Evolutionary conservation across 1,140 invertebrate genomes (phyloP).

Genomic region (Ceratina australensis): DNA sequence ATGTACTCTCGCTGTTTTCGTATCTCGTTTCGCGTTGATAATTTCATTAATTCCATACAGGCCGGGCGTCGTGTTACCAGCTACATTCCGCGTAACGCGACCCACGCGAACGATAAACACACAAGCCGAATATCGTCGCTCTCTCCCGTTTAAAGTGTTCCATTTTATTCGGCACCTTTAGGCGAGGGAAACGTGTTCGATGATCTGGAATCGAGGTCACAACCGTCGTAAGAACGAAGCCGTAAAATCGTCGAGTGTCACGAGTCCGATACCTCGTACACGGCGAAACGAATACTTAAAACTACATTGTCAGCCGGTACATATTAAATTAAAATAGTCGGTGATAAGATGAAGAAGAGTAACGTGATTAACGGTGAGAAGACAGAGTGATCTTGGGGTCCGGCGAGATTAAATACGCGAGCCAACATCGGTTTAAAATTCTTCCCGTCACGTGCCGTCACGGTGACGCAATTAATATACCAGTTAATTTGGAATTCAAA

Average conservation of each 20-base stretch:
- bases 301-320: background rate
- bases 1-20: background rate
- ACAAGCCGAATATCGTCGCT: too few relatives aligned
- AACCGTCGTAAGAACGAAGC: slow-evolving; percentile 35
- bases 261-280: background rate
- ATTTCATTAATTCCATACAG: background rate
- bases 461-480: slow-evolving; percentile 27
- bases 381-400: too few relatives aligned
- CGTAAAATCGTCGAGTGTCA: slow-evolving; percentile 30
- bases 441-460: background rate
- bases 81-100: slow-evolving; percentile 22
- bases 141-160: background rate
- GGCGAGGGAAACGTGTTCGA: too few relatives aligned
- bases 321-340: background rate
- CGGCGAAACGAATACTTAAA: slow-evolving; percentile 22
- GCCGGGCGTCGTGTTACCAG: background rate
- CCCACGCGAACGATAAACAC: slow-evolving; percentile 2
- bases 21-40: background rate
- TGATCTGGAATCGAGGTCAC: slow-evolving; percentile 33
- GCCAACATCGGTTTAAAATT: background rate
- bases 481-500: slow-evolving; percentile 5
- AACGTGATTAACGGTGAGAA: background rate
- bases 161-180: background rate
- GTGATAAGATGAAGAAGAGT: background rate
- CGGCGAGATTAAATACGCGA: too few relatives aligned